These are phyloP conservation scores for Lindbergichthys nudifrons DNA, from an alignment of 2,797 vertebrate genomes.

Conservation along the genomic window DNA sequence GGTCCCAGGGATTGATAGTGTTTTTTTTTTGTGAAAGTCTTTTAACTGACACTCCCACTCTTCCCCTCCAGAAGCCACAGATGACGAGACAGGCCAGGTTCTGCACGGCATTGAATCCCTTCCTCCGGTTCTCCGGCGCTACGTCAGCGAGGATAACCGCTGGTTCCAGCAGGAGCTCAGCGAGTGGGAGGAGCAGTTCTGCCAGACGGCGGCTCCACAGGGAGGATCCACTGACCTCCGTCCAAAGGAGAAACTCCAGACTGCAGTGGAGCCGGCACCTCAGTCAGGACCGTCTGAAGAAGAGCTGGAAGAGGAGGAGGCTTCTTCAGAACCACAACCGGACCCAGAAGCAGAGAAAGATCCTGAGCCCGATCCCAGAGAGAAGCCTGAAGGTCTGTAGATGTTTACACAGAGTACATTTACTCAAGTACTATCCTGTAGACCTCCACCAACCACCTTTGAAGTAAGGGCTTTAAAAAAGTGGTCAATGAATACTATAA, in stretches of 20 bases:
- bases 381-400: slow-evolving; percentile 67
- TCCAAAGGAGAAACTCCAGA: slow-evolving; percentile 47
- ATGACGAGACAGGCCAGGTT: slow-evolving; percentile 83
- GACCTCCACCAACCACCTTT: too few species aligned
- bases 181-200: slow-evolving; percentile 94
- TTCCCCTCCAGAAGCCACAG: slow-evolving; percentile 77
- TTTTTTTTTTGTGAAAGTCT: neutral
- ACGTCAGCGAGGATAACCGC: slow-evolving; percentile 92
- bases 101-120: slow-evolving; percentile 88
- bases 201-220: slow-evolving; percentile 86
- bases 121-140: slow-evolving; percentile 85
- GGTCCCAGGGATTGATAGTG: too few species aligned
- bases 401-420: too few species aligned
- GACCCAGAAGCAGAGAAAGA: slow-evolving; percentile 50
- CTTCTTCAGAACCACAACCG: slow-evolving; percentile 41
- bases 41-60: neutral
- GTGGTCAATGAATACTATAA: too few species aligned
- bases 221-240: slow-evolving; percentile 70
- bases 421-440: too few species aligned
- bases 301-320: slow-evolving; percentile 52
- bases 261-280: slow-evolving; percentile 57
- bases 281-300: slow-evolving; percentile 56
- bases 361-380: slow-evolving; percentile 1
- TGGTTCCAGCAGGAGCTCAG: slow-evolving; percentile 92
- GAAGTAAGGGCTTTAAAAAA: too few species aligned